Conservation (phyloP, 1,140 invertebrate genomes). For the Atta colombica region DNA sequence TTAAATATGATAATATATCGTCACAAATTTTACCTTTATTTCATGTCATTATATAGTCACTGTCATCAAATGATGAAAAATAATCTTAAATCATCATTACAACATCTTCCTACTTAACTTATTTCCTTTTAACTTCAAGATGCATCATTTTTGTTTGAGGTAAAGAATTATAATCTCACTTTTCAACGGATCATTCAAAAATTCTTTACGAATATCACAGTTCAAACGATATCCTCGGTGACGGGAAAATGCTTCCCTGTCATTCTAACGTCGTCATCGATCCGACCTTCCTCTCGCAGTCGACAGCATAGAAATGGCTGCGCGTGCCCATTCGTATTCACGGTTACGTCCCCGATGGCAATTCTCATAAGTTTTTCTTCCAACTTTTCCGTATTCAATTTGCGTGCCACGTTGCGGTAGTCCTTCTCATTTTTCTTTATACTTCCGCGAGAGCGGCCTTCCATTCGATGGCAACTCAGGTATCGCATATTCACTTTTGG, state of each 20-base stretch:
- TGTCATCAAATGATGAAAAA: too few relatives aligned
- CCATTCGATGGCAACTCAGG: constrained; percentile 38
- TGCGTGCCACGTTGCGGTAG: constrained; percentile 51
- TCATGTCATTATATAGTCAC: too few relatives aligned
- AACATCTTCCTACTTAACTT: too few relatives aligned
- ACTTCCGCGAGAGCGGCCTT: constrained; percentile 10
- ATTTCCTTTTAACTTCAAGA: too few relatives aligned
- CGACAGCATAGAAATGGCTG: constrained; percentile 56
- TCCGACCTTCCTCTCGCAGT: constrained; percentile 37
- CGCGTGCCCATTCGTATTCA: constrained; percentile 65
- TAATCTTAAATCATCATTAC: too few relatives aligned
- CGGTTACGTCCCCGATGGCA: constrained; percentile 63
- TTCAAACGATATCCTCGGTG: background rate
- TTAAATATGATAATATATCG: too few relatives aligned
- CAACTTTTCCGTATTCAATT: constrained; percentile 66
- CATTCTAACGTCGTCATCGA: constrained; percentile 56
- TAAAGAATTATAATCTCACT: background rate
- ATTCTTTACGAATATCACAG: constrained; percentile 35
- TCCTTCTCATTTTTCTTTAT: constrained; percentile 59
- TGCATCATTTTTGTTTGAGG: background rate
- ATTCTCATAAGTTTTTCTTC: constrained; percentile 63
- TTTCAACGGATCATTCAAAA: background rate
- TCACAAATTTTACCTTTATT: too few relatives aligned
- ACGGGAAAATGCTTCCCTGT: constrained; percentile 28
- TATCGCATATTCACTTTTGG: constrained; percentile 41